Evolutionary conservation across 92 coral and sea anemone genomes (phyloP).

Genomic region (Zoanthus gigantus): DNA sequence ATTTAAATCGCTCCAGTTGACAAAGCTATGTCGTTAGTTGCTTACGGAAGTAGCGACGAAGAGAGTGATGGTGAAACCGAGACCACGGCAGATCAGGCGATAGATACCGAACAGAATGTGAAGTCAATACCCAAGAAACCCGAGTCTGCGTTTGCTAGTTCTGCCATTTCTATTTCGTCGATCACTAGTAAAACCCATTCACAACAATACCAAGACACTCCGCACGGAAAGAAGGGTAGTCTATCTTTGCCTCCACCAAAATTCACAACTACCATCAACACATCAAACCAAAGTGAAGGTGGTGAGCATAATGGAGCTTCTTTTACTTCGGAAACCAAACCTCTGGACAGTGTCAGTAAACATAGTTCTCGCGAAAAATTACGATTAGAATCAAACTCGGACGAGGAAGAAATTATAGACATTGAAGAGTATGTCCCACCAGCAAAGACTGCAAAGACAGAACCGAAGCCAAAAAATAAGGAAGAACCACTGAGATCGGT

Average conservation of each 20-base stretch:
- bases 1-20: neutral
- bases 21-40: slow-evolving; percentile 87
- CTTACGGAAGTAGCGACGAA: slow-evolving; percentile 93
- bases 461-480: neutral
- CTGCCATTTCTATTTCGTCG: slow-evolving; percentile 52
- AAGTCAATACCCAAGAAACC: neutral
- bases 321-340: neutral
- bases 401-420: slow-evolving; percentile 80
- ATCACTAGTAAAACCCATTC: slow-evolving; percentile 63
- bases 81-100: neutral
- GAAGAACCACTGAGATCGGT: slow-evolving; percentile 78
- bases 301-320: neutral
- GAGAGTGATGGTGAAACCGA: slow-evolving; percentile 65
- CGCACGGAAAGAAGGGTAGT: neutral
- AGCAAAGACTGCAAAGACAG: slow-evolving; percentile 53
- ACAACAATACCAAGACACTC: neutral
- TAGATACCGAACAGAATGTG: neutral
- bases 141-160: neutral
- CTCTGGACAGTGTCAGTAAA: neutral
- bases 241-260: slow-evolving; percentile 41
- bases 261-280: neutral
- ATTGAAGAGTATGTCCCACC: slow-evolving; percentile 82
- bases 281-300: neutral
- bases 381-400: slow-evolving; percentile 21
- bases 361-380: neutral